Evolutionary conservation across 2,888 invertebrate species (phyloP).

Genomic region (Ormyrus nitidulus): DNA sequence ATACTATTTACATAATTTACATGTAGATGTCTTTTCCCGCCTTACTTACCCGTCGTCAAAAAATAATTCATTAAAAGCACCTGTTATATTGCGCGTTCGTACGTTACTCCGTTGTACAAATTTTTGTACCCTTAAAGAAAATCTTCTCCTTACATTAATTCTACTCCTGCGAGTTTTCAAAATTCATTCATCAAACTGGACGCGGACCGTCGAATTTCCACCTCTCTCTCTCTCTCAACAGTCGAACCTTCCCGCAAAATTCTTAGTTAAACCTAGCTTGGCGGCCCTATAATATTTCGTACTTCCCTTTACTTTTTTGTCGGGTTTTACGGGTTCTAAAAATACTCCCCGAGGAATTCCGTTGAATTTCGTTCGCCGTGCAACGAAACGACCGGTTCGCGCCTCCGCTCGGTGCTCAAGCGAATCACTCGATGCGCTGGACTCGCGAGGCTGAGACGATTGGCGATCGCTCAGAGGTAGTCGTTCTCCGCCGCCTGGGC

Average conservation of each 20-base stretch:
- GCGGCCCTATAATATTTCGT: neutral
- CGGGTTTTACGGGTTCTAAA: neutral
- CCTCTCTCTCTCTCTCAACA: too few relatives aligned
- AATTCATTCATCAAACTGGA: too few relatives aligned
- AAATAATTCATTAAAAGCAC: slow-evolving; percentile 49
- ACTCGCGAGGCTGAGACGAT: neutral
- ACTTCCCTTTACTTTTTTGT: neutral
- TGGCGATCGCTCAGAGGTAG: slow-evolving; percentile 65
- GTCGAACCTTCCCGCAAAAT: too few relatives aligned
- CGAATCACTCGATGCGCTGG: neutral
- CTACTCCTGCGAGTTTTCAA: too few relatives aligned
- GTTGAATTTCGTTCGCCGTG: neutral
- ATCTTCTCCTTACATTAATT: too few relatives aligned
- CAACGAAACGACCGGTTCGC: neutral
- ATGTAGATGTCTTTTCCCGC: slow-evolving; percentile 14
- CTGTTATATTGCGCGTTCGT: slow-evolving; percentile 40
- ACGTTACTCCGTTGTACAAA: neutral
- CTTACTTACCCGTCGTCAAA: slow-evolving; percentile 39
- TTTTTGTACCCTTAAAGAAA: too few relatives aligned
- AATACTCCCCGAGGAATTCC: too few relatives aligned
- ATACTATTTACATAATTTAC: slow-evolving; percentile 51
- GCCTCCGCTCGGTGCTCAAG: neutral
- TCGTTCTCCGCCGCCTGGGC: slow-evolving; percentile 70
- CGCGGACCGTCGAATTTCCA: too few relatives aligned
- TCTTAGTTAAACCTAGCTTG: too few relatives aligned